Evolutionary conservation across 2,888 invertebrate genomes (phyloP), one percentile per base, ranked within the genome.

Genomic region (Cheilosia vulpina): DNA sequence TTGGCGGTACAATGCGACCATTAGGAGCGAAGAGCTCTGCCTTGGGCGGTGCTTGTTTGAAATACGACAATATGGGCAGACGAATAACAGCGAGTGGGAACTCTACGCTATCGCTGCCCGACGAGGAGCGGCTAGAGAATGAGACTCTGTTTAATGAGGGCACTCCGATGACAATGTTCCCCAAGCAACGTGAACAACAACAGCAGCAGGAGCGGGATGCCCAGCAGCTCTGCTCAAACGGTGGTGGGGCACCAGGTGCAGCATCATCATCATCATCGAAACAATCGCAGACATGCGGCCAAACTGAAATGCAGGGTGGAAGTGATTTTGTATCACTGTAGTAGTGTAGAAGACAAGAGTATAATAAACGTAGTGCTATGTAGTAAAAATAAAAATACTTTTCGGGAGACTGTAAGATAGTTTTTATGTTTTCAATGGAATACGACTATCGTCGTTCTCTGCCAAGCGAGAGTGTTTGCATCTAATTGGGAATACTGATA

Each of bases 31-130:
- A 89, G 11, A 88, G 88, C 53, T 89, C 88, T 57, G 87, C 78
- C 21, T 87, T 89, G 31, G 89, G 89, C n/a, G 88, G 88, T 27
- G 89, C 89, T 38, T 89, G 89, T 57, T 90, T 91, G 87, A 95
- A 96, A 85, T 97, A 97, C 91, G 97, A 98, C 93, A 97, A 97
- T 93, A 96, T 97, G 96, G 97, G 97, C 7, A 96, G 97, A 68
- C 94, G 97, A 87, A 96, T 97, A 66, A 97, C 97, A 11, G 97
- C 97, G 43, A 96, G 96, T 87, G 97, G 97, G 60, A 97, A 96
- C 91, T 97, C 97, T 9, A 96, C 96, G 31, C 95, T 97, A 90
- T 97, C 97, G 34, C 93, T 97, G 87, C 96, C 96, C 87, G 96
- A 95, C 89, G 94, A 93, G 87, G 92, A 93, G 68, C 88, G 89